Evolutionary conservation across 2,888 invertebrate genomes (phyloP), one percentile per base, ranked within the genome.

Genomic region (Cistogaster globosa): DNA sequence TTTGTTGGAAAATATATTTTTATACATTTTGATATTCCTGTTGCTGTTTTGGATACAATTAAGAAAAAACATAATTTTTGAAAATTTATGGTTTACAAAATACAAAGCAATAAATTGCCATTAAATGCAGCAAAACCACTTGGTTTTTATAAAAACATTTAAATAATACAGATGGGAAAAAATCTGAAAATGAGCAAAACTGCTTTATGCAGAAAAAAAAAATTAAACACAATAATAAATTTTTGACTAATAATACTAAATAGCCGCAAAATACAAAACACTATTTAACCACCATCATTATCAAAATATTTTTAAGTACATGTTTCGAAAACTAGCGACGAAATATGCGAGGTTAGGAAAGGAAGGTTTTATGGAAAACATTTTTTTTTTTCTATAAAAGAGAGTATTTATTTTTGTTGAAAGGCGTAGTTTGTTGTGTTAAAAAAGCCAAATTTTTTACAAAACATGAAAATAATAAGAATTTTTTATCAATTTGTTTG

Each of bases 241-340:
- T 87, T 90, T 88, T 90, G 90, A 89, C 89, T 90, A 90, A 90
- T 89, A 90, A 90, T 87, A 88, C 89, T 88, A 89, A 90, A 89
- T 88, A 87, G 88, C 89, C 77, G 71, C 84, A 84, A 76, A 82
- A 84, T 84, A 53, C 75, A 86, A n/a, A 82, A 85, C 60, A 84
- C 82, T 71, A 79, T 88, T 88, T 87, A 87, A 87, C 85, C 82
- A 71, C 69, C 82, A 75, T 75, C 82, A 85, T 85, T 85, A 82
- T 48, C 74, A 60, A 69, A 78, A 74, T 76, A 75, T 68, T 67
- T 74, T 84, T 67, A 71, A 79, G 20, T 58, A 26, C 53, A 55
- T 53, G 22, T 57, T 36, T 48, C n/a, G 57, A 58, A 36, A 48
- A 26, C 4, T 22, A 36, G 1, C 5, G 2, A 42, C 45, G 36